phyloP scores from a whole-genome alignment of 2,888 invertebrate genomes.

The Adelphocoris suturalis region DNA sequence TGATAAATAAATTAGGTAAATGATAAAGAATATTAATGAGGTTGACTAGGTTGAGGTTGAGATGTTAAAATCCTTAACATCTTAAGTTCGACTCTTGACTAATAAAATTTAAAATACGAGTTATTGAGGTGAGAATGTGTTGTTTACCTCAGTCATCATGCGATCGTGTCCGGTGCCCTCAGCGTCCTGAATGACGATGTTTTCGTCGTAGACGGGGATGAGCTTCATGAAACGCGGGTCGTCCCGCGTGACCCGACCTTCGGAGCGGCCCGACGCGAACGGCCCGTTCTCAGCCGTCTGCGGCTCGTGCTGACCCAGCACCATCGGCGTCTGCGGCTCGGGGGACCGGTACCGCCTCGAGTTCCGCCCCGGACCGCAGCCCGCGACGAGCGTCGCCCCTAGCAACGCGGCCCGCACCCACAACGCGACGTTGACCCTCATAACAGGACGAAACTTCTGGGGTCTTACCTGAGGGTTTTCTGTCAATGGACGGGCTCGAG shows the following conservation, averaged over 20 bases:
- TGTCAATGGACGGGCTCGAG: background rate
- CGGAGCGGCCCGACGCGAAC: slow-evolving; percentile 6
- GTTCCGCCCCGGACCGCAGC: slow-evolving; percentile 45
- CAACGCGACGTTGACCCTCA: background rate
- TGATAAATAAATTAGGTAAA: too few species aligned
- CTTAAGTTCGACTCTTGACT: too few species aligned
- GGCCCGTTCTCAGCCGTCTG: background rate
- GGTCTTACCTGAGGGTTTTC: background rate
- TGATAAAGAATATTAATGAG: too few species aligned
- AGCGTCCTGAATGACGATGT: slow-evolving; percentile 41
- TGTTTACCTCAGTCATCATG: slow-evolving; percentile 46
- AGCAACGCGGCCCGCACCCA: background rate
- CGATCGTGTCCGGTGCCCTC: slow-evolving; percentile 51
- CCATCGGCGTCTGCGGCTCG: slow-evolving; percentile 42
- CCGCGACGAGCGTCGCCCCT: background rate
- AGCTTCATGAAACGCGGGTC: slow-evolving; percentile 12
- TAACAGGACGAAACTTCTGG: background rate
- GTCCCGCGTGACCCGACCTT: slow-evolving; percentile 2
- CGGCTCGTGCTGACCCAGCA: slow-evolving; percentile 43
- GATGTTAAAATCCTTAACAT: too few species aligned
- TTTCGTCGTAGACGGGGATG: slow-evolving; percentile 40
- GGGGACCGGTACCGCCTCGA: slow-evolving; percentile 19
- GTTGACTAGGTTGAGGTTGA: too few species aligned
- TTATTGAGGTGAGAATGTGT: too few species aligned
- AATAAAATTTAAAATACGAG: too few species aligned